A percentile compares a stretch with the other conserved stretches of the same genome.
phyloP scores from a whole-genome alignment of 2,113 vertebrate genomes.

The Brienomyrus longianalis region DNA sequence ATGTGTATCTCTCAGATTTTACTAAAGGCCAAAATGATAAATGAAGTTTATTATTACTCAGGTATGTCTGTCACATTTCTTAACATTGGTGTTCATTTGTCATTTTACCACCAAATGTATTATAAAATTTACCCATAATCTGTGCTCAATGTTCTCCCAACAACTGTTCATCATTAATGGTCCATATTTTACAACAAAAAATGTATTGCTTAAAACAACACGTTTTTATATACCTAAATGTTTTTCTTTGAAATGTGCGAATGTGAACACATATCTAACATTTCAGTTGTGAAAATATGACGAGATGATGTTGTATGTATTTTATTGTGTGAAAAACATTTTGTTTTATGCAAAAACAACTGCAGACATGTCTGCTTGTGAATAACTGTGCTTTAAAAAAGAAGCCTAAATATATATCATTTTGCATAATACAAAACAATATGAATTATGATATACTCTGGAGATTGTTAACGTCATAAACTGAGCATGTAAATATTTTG shows the following conservation, averaged over 20 bases:
- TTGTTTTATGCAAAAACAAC: background rate
- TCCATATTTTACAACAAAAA: conserved; percentile 31
- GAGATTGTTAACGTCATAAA: background rate
- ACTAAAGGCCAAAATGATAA: conserved; percentile 81
- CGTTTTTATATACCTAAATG: background rate
- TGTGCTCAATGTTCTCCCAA: conserved; percentile 13
- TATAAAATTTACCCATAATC: background rate
- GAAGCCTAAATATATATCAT: background rate
- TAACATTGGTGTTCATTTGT: conserved; percentile 19
- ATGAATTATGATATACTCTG: background rate
- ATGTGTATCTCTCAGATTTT: conserved; percentile 65
- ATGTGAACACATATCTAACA: background rate
- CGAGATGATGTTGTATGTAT: background rate
- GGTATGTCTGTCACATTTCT: conserved; percentile 43
- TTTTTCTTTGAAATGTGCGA: background rate
- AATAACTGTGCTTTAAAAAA: background rate
- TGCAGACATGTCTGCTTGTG: background rate
- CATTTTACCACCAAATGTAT: background rate
- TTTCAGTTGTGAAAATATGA: background rate
- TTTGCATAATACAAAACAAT: background rate
- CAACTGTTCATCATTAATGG: background rate
- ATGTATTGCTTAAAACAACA: conserved; percentile 20
- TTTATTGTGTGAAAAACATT: background rate
- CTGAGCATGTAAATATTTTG: conserved; percentile 10
- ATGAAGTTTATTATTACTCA: conserved; percentile 82